Evolutionary conservation across 2,113 vertebrate genomes (phyloP), one percentile per base, ranked within the genome.

Genomic region (Phaethon lepturus): DNA sequence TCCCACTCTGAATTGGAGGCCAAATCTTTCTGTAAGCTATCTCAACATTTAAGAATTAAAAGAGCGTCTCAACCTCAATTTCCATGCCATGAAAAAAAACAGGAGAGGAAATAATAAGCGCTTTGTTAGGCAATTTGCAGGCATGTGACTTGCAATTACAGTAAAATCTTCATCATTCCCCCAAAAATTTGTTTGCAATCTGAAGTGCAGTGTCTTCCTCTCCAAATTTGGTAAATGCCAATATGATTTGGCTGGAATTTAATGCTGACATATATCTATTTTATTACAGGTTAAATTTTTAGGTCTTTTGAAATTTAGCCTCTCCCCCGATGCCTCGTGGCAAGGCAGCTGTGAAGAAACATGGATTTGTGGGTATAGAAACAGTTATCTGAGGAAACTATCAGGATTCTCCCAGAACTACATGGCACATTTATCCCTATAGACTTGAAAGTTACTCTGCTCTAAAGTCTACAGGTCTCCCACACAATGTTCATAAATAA

Each of bases 51-150:
- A 91, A 92, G 59, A 88, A 92, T 23, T 80, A 84, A 92, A 91
- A 92, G 20, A 88, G 10, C 85, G 88, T 78, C 83, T 73, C 59
- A 91, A 62, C 35, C 29, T 93, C 86, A 78, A 69, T 79, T 93
- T 91, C 85, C 86, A 67, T 72, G 59, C 73, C 86, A 69, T 75
- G 38, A 83, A 78, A 66, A 85, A 72, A 88, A 86, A 8, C 49
- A n/a, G 74, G 38, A 86, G 72, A 28, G 44, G 13, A 33, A 94
- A 68, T 67, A 93, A 79, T 75, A 86, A 76, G 14, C 62, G 13
- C 64, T 91, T 94, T 93, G 83, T 96, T 96, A 91, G 56, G 72
- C 79, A 95, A 90, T 89, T 78, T 93, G 72, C 17, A 47, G 56
- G 49, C 90, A 84, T 63, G 59, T 95, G 75, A 92, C 52, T 96